Percentiles rank a stretch among this genome's conserved stretches.
These are phyloP conservation scores for Pseudopodoces humilis DNA, from an alignment of 2,113 vertebrate genomes.

Conservation along the genomic window DNA sequence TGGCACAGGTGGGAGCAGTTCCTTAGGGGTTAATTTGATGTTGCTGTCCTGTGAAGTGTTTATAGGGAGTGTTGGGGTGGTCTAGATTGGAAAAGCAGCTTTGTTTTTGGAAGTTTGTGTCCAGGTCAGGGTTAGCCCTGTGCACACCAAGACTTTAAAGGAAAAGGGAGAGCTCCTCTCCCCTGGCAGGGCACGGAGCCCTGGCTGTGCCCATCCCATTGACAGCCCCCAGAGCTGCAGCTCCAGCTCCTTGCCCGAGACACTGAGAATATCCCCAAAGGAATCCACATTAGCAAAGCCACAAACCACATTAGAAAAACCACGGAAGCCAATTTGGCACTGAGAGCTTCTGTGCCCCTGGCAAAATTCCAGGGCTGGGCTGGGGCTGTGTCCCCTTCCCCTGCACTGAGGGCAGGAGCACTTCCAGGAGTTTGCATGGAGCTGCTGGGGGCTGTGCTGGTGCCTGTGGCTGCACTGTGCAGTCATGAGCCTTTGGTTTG, in stretches of 20 bases:
- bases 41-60: background rate
- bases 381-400: background rate
- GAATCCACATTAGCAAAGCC: slow-evolving; percentile 57
- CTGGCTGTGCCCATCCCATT: background rate
- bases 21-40: background rate
- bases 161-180: background rate
- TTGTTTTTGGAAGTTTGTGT: background rate
- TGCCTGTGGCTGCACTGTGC: background rate
- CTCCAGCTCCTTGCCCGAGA: slow-evolving; percentile 17
- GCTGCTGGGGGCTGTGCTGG: background rate
- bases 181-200: background rate
- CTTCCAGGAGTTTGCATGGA: background rate
- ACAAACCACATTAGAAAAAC: slow-evolving; percentile 61
- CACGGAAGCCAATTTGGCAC: slow-evolving; percentile 57
- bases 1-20: background rate
- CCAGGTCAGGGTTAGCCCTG: background rate
- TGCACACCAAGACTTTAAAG: background rate
- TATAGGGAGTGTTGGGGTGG: background rate
- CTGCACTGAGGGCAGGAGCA: background rate
- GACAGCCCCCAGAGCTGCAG: background rate
- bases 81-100: background rate
- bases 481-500: background rate
- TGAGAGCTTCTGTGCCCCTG: slow-evolving; percentile 48
- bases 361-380: background rate
- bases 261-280: slow-evolving; percentile 32